These are phyloP conservation scores for Metopia argyrocephala DNA, from an alignment of 2,888 invertebrate species.

Conservation along the genomic window DNA sequence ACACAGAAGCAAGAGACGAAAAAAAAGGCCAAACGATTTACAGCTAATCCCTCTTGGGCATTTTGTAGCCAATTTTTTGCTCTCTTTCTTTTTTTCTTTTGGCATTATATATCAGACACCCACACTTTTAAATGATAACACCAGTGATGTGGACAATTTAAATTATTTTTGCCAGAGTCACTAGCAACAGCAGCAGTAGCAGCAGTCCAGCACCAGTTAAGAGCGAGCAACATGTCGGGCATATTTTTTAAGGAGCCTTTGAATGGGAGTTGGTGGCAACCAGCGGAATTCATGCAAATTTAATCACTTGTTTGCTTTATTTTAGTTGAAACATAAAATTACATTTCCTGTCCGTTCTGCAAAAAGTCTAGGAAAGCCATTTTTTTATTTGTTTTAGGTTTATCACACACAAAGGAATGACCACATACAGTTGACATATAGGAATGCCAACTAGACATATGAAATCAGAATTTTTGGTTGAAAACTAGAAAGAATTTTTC, in stretches of 20 bases:
- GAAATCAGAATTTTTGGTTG: neutral
- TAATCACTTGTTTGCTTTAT: slow-evolving; percentile 69
- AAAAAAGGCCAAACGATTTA: slow-evolving; percentile 70
- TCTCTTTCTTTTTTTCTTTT: neutral
- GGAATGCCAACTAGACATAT: neutral
- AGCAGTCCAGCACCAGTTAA: slow-evolving; percentile 2
- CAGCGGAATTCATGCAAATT: slow-evolving; percentile 76
- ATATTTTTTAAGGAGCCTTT: neutral
- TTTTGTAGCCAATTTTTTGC: slow-evolving; percentile 71
- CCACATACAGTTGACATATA: no score
- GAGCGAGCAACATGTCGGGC: slow-evolving; percentile 68
- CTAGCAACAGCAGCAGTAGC: neutral
- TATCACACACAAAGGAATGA: neutral
- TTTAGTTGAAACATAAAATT: slow-evolving; percentile 72
- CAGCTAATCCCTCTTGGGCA: slow-evolving; percentile 78
- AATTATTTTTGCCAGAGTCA: slow-evolving; percentile 17
- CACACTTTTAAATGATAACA: neutral
- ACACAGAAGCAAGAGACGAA: slow-evolving; percentile 26
- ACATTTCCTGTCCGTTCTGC: slow-evolving; percentile 73
- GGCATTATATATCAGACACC: slow-evolving; percentile 44
- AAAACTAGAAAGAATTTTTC: neutral
- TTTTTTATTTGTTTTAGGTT: slow-evolving; percentile 1
- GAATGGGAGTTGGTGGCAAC: slow-evolving; percentile 13
- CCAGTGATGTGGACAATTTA: slow-evolving; percentile 48
- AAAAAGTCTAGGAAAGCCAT: slow-evolving; percentile 69